Evolutionary conservation across 1,140 invertebrate genomes (phyloP), one percentile per base, ranked within the genome.

Genomic region (Zelostemma sp.): DNA sequence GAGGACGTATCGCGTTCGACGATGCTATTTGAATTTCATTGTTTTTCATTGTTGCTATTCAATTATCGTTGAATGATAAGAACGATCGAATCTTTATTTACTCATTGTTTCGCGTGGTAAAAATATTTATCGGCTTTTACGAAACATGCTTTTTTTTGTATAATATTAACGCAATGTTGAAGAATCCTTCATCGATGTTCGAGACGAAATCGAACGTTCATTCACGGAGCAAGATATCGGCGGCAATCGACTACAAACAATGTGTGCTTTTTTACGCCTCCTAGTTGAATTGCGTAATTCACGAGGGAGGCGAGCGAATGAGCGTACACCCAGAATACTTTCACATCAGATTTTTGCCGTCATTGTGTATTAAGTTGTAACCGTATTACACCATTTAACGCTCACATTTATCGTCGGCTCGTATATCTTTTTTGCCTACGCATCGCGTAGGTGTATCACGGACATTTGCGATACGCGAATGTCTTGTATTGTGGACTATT

Each of bases 331-430:
- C 62, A 48, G 25, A 68, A 67, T 77, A 80, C 78, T 82, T 82
- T 80, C 80, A 78, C 73, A 69, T 74, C 9, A 62, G 69, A 78
- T 77, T 80, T 75, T 80, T 80, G 43, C 56, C 49, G 64, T 55
- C 73, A 70, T 75, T 74, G 75, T 74, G 75, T 78, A 73, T 58
- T 72, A 59, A 76, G 43, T 53, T 72, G 68, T 68, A 77, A 77
- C 70, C 68, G 65, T 77, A 71, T 78, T 74, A 73, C 67, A 63
- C 67, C 68, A 68, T 73, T 79, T 73, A 75, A 47, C 47, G 54
- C 48, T 59, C 43, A 17, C 35, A 49, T 49, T 61, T 65, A 65
- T 53, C 50, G 17, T 25, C 2, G 17, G 17, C 41, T 62, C 51
- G 45, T 57, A 60, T 56, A 57, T 43, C 21, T 56, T 21, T 50